Base-by-base conservation (phyloP, 2,113 vertebrate species). In the Silurus glanis region DNA sequence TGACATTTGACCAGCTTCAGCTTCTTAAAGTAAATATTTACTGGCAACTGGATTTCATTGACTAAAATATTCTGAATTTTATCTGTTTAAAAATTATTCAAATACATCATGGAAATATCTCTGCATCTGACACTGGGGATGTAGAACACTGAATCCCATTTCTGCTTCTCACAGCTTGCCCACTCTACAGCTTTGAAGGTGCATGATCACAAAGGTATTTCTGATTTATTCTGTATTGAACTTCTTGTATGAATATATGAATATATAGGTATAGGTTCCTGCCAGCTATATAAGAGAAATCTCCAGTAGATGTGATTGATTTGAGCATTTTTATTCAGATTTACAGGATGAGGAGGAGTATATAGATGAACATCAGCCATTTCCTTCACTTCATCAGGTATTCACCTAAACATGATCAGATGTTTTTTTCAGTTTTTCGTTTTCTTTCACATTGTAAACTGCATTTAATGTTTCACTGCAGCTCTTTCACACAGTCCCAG, bases 1-100 rank as follows among this genome's bases (percentile, higher is more conserved):
- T 99, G 89, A 98, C 97, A 0, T 99, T 95, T 93, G 95, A 99
- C 90, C 98, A 99, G 89, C 96, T 99, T 84, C 97, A 99, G 91
- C 95, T 99, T 85, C 85, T 99, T 86, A 98, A 99, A 96, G 98
- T 99, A 95, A 86, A 58, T 58, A 66, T 86, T 83, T 23, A 6
- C 53, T 71, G 58, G 4, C 6, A 56, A 1, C 1, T 49, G 51
- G 7, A 37, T 37, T 66, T 58, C 1, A 23, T 13, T 64, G 0
- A 14, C 37, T 23, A 17, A 28, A n/a, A 71, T 75, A 51, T 14
- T 25, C 49, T 2, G 37, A 37, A 37, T 37, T 37, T 37, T 2
- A 37, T 37, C 37, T 37, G 37, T 37, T 37, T 37, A 37, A 37
- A 37, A 37, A 37, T 37, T 28, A 6, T 21, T 59, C 9, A 37